phyloP scores from a whole-genome alignment of 2,797 vertebrate genomes.

The Calcarius lapponicus region DNA sequence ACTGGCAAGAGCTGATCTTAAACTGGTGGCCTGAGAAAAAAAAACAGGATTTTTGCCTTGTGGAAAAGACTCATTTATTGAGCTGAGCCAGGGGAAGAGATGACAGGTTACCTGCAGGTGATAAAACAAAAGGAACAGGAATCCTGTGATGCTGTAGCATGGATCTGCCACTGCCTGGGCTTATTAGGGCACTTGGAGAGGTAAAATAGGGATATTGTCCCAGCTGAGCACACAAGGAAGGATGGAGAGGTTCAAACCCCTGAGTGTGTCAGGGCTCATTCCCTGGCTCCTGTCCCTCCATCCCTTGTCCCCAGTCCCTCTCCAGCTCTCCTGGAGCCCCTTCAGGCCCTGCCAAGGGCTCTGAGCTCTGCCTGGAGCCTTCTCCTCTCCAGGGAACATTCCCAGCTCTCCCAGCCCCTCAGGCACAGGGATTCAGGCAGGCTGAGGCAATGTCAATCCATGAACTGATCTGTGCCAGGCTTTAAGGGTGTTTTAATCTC shows the following conservation, averaged over 20 bases:
- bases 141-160: neutral
- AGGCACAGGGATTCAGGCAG: no score
- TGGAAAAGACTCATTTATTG: neutral
- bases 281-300: neutral
- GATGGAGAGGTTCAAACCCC: neutral
- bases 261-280: neutral
- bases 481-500: no score
- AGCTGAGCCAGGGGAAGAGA: neutral
- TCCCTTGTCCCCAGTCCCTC: neutral
- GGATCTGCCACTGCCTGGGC: neutral
- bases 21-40: neutral
- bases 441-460: no score
- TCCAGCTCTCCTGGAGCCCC: neutral
- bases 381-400: neutral
- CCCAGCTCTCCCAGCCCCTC: no score
- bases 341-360: neutral
- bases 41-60: neutral
- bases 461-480: no score
- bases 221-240: neutral
- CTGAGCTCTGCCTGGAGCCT: neutral
- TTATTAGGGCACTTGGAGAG: neutral
- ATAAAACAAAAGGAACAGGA: neutral
- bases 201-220: neutral
- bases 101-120: neutral
- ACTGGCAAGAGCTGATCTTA: neutral